These are phyloP conservation scores for Drosophila willistoni DNA, from an alignment of 1,140 invertebrate species.

Conservation along the genomic window DNA sequence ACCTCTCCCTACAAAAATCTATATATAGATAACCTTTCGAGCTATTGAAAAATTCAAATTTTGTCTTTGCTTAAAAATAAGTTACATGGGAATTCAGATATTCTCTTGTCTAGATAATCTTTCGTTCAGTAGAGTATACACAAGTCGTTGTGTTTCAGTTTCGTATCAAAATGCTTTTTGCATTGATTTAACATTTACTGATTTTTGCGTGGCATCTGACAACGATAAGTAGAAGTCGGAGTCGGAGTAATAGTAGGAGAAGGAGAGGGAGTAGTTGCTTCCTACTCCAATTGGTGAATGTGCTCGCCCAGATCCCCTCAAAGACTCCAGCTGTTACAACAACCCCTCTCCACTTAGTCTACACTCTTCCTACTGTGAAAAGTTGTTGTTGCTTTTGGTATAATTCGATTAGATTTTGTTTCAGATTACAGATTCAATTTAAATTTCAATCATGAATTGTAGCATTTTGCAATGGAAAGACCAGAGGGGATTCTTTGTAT, in stretches of 20 bases:
- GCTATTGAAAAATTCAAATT: neutral
- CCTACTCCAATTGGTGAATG: slow-evolving; percentile 19
- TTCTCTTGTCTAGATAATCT: neutral
- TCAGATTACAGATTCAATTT: slow-evolving; percentile 69
- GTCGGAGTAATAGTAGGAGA: too few relatives aligned
- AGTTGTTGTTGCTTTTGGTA: slow-evolving; percentile 46
- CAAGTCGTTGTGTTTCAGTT: neutral
- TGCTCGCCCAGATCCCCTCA: neutral
- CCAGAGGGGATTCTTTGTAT: slow-evolving; percentile 44
- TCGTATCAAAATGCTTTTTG: slow-evolving; percentile 44
- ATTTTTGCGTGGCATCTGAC: slow-evolving; percentile 46
- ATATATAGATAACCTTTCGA: neutral
- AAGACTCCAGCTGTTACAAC: neutral
- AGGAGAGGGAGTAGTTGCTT: neutral
- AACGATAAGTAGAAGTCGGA: neutral
- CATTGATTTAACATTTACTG: slow-evolving; percentile 65
- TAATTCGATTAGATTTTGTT: slow-evolving; percentile 69
- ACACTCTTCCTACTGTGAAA: neutral
- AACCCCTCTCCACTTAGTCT: neutral
- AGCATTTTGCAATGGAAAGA: slow-evolving; percentile 58
- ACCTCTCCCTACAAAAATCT: neutral
- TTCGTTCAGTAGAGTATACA: neutral
- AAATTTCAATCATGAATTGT: slow-evolving; percentile 69
- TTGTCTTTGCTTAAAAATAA: neutral
- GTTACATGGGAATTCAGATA: neutral